Conservation (phyloP, 2,888 invertebrate genomes). For the Ischnura elegans region DNA sequence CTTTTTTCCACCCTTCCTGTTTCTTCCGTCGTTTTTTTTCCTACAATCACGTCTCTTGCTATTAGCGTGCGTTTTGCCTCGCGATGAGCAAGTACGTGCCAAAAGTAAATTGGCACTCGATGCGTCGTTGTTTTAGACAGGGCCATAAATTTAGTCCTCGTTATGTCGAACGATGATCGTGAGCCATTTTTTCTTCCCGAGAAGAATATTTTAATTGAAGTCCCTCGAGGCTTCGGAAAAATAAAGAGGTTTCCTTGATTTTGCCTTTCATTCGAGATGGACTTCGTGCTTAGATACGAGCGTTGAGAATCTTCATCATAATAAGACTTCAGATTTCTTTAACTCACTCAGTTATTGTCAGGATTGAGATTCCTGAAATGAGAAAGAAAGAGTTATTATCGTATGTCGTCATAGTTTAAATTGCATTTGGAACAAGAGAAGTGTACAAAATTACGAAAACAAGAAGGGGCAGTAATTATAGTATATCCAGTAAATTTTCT, state of each 20-base stretch:
- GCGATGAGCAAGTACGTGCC: slow-evolving; percentile 31
- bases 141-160: slow-evolving; percentile 16
- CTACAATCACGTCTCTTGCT: background rate
- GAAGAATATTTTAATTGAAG: background rate
- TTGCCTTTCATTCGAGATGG: background rate
- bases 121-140: slow-evolving; percentile 20
- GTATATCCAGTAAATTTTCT: too few species aligned
- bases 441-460: too few species aligned
- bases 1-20: background rate
- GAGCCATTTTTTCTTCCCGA: background rate
- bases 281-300: background rate
- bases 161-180: background rate
- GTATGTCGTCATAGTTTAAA: too few species aligned
- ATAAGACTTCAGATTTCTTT: background rate
- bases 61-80: slow-evolving; percentile 31
- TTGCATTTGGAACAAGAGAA: too few species aligned
- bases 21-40: background rate
- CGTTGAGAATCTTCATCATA: background rate
- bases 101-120: slow-evolving; percentile 22
- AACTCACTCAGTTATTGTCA: background rate
- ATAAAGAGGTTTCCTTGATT: slow-evolving; percentile 8
- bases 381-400: too few species aligned
- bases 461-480: too few species aligned
- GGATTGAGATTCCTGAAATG: background rate
- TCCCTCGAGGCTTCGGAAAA: slow-evolving; percentile 6